phyloP scores from a whole-genome alignment of 2,888 invertebrate species.

The Tipula unca region DNA sequence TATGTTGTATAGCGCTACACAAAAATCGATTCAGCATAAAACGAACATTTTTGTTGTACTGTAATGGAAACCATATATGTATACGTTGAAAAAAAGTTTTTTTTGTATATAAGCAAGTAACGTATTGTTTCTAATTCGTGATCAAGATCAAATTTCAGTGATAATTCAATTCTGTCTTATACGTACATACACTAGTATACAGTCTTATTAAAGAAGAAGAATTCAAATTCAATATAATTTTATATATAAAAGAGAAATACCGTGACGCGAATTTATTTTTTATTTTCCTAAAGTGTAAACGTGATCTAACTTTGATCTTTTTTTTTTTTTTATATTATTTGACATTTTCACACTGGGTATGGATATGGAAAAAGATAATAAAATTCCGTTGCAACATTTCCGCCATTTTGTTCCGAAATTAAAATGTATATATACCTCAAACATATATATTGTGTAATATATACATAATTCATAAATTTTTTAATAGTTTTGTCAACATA shows the following conservation, averaged over 20 bases:
- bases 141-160: conserved; percentile 17
- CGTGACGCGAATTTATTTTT: not conserved
- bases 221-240: not conserved
- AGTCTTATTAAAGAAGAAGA: not conserved
- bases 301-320: conserved; percentile 1
- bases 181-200: too few species aligned
- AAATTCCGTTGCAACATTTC: not conserved
- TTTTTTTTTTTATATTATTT: not conserved
- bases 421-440: not conserved
- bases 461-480: not conserved
- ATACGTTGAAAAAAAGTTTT: too few species aligned
- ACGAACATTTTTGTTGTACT: not conserved
- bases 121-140: conserved; percentile 16
- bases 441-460: too few species aligned
- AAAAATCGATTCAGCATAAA: conserved; percentile 9
- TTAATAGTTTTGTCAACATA: conserved; percentile 8
- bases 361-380: too few species aligned
- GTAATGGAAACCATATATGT: not conserved
- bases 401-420: not conserved
- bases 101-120: not conserved
- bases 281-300: not conserved
- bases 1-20: not conserved
- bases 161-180: not conserved
- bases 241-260: not conserved
- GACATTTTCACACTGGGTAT: not conserved